phyloP scores from a whole-genome alignment of 2,113 vertebrate genomes.

The Cyanocitta stelleri region DNA sequence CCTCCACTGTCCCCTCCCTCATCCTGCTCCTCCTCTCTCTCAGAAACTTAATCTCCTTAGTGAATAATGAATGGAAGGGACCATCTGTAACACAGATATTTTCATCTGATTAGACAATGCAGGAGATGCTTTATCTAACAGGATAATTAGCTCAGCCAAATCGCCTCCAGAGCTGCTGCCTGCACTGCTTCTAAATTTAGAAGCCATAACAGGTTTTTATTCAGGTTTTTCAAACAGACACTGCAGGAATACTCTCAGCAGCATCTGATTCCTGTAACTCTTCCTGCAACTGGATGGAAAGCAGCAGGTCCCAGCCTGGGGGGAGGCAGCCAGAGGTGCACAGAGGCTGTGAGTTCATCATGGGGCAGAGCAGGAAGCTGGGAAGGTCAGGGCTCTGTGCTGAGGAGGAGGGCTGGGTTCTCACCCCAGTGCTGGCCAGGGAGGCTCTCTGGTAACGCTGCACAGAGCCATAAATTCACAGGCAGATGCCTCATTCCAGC shows the following conservation, averaged over 20 bases:
- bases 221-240: background rate
- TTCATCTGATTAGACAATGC: slow-evolving; percentile 50
- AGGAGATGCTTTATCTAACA: slow-evolving; percentile 40
- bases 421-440: background rate
- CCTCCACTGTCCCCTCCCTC: slow-evolving; percentile 4
- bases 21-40: background rate
- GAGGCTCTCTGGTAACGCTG: background rate
- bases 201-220: background rate
- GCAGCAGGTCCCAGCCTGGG: background rate
- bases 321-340: background rate
- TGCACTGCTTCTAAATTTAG: slow-evolving; percentile 29
- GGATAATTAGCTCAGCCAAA: slow-evolving; percentile 52
- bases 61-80: slow-evolving; percentile 53
- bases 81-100: slow-evolving; percentile 63
- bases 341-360: background rate
- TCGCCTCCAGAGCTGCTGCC: slow-evolving; percentile 19
- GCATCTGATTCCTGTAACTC: background rate
- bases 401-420: background rate
- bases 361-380: background rate
- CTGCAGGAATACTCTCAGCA: background rate
- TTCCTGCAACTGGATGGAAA: background rate
- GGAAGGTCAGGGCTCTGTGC: background rate
- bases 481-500: background rate
- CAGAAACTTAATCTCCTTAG: slow-evolving; percentile 55
- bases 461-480: slow-evolving; percentile 1